These are phyloP conservation scores for Ips nitidus DNA, from an alignment of 1,140 invertebrate species.

Conservation along the genomic window DNA sequence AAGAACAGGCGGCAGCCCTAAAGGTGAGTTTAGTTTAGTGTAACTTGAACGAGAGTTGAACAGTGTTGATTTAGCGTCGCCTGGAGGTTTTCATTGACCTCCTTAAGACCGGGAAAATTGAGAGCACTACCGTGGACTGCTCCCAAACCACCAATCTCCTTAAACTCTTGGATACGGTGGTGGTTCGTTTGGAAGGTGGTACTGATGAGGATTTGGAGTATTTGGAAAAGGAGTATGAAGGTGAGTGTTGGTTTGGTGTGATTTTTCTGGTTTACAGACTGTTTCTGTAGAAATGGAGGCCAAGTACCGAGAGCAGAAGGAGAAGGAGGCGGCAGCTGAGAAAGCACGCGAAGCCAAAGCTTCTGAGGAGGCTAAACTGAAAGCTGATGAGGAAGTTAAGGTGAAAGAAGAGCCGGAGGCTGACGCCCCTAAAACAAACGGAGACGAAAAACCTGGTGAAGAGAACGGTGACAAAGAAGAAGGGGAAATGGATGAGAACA, in stretches of 20 bases:
- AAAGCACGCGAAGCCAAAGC: constrained; percentile 45
- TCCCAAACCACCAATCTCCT: constrained; percentile 85
- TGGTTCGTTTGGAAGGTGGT: constrained; percentile 96
- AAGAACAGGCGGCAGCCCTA: constrained; percentile 80
- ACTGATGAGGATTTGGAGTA: constrained; percentile 90
- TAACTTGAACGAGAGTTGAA: not conserved
- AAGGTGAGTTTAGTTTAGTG: constrained; percentile 61
- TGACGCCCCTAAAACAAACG: constrained; percentile 43
- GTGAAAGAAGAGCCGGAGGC: constrained; percentile 39
- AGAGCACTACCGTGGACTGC: constrained; percentile 81
- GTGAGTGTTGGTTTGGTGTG: constrained; percentile 32
- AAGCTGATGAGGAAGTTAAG: constrained; percentile 41
- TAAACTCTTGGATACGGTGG: constrained; percentile 90
- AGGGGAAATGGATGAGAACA: not conserved
- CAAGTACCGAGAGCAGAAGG: constrained; percentile 51
- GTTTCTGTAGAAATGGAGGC: constrained; percentile 52
- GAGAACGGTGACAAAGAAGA: not conserved
- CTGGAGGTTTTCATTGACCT: constrained; percentile 90
- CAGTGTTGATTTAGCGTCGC: constrained; percentile 65
- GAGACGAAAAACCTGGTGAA: constrained; percentile 44
- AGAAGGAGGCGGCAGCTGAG: constrained; percentile 48
- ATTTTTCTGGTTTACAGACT: not conserved
- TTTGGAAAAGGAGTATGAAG: constrained; percentile 63
- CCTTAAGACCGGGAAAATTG: constrained; percentile 70
- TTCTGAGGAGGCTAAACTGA: constrained; percentile 33